Evolutionary conservation across 2,797 vertebrate genomes (phyloP).

Genomic region (Agapornis canus): DNA sequence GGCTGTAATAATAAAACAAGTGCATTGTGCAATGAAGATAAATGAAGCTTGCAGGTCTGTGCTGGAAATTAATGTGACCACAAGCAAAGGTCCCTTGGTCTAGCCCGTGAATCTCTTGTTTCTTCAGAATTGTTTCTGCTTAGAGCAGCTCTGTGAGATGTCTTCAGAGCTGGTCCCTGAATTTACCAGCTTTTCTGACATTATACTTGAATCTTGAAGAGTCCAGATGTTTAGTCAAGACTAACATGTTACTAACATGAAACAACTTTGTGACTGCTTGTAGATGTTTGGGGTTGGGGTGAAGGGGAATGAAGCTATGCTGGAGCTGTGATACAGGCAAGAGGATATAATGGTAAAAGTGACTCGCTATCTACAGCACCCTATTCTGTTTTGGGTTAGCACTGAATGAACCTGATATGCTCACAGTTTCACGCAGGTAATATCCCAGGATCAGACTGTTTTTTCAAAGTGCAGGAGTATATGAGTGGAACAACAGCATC

Average conservation of each 20-base stretch:
- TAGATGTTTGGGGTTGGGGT: neutral
- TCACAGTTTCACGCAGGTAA: neutral
- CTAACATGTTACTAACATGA: neutral
- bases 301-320: neutral
- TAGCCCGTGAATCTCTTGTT: neutral
- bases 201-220: neutral
- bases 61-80: neutral
- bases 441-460: neutral
- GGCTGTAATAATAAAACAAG: neutral
- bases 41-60: neutral
- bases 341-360: neutral
- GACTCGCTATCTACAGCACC: neutral
- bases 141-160: neutral
- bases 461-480: neutral
- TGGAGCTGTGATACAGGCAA: neutral
- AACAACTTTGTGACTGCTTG: neutral
- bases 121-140: neutral
- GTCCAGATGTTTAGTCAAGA: neutral
- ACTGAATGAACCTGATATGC: neutral
- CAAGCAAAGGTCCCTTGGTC: neutral
- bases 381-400: neutral
- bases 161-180: neutral
- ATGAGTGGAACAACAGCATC: neutral
- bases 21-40: neutral
- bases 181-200: neutral